Base-by-base conservation (phyloP, 1,140 invertebrate genomes). In the Dysdera silvatica region DNA sequence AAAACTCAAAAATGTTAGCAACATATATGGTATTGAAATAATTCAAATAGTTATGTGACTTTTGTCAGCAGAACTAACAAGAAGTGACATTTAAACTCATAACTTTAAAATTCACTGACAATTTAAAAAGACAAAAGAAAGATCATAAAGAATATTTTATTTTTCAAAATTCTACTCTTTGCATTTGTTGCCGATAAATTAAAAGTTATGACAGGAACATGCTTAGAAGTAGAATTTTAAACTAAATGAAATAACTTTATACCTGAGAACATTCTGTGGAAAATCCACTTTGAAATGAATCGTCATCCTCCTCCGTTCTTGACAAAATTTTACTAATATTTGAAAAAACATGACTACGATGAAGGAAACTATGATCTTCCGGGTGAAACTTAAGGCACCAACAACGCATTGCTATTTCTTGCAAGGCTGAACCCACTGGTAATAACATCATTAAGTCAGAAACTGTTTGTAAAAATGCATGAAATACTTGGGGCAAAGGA, bases 281-380 rank as follows among this genome's bases (percentile, higher is more conserved):
- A 23, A 31, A 29, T 14, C 20, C 40, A n/a, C n/a, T n/a, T n/a
- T n/a, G n/a, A n/a, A n/a, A n/a, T 16, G 31, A 35, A 53, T 68
- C 67, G 14, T 53, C 55, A 52, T 85, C 85, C 70, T 94, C 91
- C 71, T 95, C 91, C 4, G 90, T 89, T 65, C 91, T 85, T 0
- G 92, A 95, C 31, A 98, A 80, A 47, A 98, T 97, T 77, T 94
- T 91, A 69, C 91, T 95, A 51, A 97, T 94, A 72, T 96, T 95
- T 69, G 88, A 93, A 74, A 98, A 97, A 4, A 97, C 91, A 75
- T 96, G 90, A 60, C 85, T 86, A 74, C 86, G 73, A 73, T 98
- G 94, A n/a, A 97, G 77, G 72, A 97, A 97, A 70, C 87, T 84
- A 72, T 96, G 91, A 77, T 98, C 94, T 3, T 86, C 82, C 26